Evolutionary conservation across 2,888 invertebrate species (phyloP).

Genomic region (Mesopsocus fuscifrons): DNA sequence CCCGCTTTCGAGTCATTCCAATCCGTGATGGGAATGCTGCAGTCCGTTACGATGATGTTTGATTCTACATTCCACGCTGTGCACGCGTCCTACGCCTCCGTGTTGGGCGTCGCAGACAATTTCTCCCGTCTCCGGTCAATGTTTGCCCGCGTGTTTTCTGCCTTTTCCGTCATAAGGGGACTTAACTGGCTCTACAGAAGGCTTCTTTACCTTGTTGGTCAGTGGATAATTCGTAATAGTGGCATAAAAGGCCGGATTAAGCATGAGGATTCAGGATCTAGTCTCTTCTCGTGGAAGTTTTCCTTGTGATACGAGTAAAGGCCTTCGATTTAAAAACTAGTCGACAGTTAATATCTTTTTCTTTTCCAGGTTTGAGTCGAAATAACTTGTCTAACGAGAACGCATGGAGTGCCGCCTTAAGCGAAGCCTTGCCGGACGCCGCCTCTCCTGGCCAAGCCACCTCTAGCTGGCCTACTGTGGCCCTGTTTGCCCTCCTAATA

Average conservation of each 20-base stretch:
- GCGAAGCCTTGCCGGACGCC: slow-evolving; percentile 27
- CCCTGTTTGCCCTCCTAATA: slow-evolving; percentile 75
- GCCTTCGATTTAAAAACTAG: too few species aligned
- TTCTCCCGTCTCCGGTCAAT: slow-evolving; percentile 66
- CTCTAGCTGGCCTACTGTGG: slow-evolving; percentile 70
- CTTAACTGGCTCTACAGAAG: slow-evolving; percentile 64
- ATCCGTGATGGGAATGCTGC: slow-evolving; percentile 75
- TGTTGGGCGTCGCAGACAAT: slow-evolving; percentile 90
- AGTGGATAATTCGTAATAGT: slow-evolving; percentile 15
- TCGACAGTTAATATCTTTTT: too few species aligned
- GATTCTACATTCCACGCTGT: slow-evolving; percentile 93
- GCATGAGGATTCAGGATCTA: too few species aligned
- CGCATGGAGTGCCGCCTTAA: slow-evolving; percentile 22
- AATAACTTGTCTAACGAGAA: slow-evolving; percentile 22
- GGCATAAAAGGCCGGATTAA: neutral
- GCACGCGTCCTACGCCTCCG: slow-evolving; percentile 87
- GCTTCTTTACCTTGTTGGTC: slow-evolving; percentile 47
- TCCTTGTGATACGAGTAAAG: neutral
- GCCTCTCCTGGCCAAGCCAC: slow-evolving; percentile 20
- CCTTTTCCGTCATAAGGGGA: slow-evolving; percentile 63
- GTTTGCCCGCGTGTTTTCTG: slow-evolving; percentile 72
- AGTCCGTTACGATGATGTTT: slow-evolving; percentile 88
- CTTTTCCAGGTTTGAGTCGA: too few species aligned
- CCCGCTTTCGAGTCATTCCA: slow-evolving; percentile 92
- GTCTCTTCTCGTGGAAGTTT: slow-evolving; percentile 8